Evolutionary conservation across 2,888 invertebrate species (phyloP), one percentile per base, ranked within the genome.

Genomic region (Pandemis heparana): DNA sequence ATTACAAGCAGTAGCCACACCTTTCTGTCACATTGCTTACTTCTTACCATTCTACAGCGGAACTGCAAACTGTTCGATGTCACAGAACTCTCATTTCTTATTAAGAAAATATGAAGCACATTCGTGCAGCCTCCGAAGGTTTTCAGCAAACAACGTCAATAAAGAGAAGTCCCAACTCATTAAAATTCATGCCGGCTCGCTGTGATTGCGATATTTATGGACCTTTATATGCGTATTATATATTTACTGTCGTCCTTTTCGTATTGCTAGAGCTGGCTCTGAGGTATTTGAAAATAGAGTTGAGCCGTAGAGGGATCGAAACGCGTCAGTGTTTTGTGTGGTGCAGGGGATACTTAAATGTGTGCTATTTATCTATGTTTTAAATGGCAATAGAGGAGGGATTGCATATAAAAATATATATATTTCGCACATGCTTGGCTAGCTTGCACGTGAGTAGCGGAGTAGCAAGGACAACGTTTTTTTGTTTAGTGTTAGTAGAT

Each of bases 111-210:
- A 56, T 23, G 56, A 56, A 18, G 10, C 56, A 12, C 56, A 56
- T 56, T 12, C 23, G 23, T 23, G 56, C 56, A 23, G 23, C 56
- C 12, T 18, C 61, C 39, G 61, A n/a, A 16, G 46, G 43, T 18
- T 60, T 60, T 38, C 48, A 62, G 18, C 39, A 43, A 61, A 53
- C 38, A 72, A 67, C 61, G 61, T 43, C 43, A 18, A 53, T 61
- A n/a, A n/a, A 41, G 46, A 39, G 61, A 18, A 43, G 63, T 46
- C 63, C 9, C 18, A 10, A 9, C 59, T 62, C 72, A 67, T 72
- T 72, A 72, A 68, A 67, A 72, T 72, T 68, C 72, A 68, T 56
- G 56, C 48, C 51, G 51, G 53, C 16, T 38, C 62, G 32, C 46
- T 46, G 61, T 56, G 62, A 67, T 67, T 72, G 62, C 43, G n/a